Conservation (phyloP, 2,113 vertebrate species). For the Orycteropus afer region DNA sequence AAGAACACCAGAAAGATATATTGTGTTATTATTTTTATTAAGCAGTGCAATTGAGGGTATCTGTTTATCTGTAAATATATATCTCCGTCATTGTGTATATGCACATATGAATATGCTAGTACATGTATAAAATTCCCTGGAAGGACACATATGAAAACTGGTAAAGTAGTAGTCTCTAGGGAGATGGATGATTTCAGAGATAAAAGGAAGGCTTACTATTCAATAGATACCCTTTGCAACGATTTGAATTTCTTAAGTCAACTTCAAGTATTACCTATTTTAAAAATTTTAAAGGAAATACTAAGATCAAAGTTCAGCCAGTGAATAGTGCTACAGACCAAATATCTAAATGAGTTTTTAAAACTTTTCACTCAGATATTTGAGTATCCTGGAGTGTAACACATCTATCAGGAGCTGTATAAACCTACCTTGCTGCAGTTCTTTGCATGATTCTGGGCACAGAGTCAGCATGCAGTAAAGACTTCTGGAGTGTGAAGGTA, state of each 20-base stretch:
- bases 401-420: background rate
- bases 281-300: conserved; percentile 39
- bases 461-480: background rate
- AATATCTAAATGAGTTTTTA: background rate
- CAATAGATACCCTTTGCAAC: background rate
- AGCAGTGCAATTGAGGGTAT: background rate
- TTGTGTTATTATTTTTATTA: conserved; percentile 23
- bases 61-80: background rate
- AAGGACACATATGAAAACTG: background rate
- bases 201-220: background rate
- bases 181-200: background rate
- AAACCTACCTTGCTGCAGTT: background rate
- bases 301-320: background rate
- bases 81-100: background rate
- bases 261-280: conserved; percentile 22
- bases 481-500: background rate
- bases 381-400: background rate
- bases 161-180: background rate
- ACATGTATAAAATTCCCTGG: background rate
- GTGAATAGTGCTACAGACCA: background rate
- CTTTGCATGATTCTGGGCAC: background rate
- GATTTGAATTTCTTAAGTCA: conserved; percentile 9
- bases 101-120: background rate
- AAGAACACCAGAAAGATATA: background rate
- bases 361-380: background rate